Conservation (phyloP, 2,888 invertebrate species). For the Phaedon cochleariae region DNA sequence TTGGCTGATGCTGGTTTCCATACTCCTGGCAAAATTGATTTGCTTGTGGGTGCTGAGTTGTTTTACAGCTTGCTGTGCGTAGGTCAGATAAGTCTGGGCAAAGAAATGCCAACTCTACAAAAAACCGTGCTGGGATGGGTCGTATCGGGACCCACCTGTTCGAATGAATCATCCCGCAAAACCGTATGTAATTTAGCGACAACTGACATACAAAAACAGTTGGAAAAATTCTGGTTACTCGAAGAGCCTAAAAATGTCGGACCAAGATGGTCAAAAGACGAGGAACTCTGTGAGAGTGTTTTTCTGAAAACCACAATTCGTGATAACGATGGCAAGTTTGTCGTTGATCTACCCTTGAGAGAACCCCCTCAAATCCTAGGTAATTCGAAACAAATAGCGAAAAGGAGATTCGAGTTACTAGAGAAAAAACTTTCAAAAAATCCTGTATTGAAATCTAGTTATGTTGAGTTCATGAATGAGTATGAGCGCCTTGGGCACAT, state of each 20-base stretch:
- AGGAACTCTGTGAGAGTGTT: neutral
- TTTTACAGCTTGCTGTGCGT: constrained; percentile 5
- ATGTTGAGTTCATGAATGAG: no score
- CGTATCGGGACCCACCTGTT: neutral
- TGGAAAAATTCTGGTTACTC: neutral
- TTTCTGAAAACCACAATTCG: neutral
- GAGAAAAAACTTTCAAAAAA: no score
- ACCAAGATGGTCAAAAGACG: neutral
- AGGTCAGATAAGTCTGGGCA: neutral
- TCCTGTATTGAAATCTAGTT: no score
- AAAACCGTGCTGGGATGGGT: constrained; percentile 14
- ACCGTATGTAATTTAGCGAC: neutral
- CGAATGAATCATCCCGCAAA: neutral
- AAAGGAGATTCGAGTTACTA: neutral
- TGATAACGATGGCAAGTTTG: neutral
- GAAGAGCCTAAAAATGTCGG: neutral
- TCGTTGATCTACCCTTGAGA: neutral
- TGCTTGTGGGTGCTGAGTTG: neutral
- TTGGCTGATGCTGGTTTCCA: no score
- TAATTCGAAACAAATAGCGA: neutral
- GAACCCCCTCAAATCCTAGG: neutral
- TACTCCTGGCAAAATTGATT: neutral
- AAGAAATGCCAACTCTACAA: constrained; percentile 3
- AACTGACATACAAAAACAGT: neutral
- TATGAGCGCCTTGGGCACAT: no score